Conservation (phyloP, 2,797 vertebrate genomes). For the Thripadectes ignobilis region DNA sequence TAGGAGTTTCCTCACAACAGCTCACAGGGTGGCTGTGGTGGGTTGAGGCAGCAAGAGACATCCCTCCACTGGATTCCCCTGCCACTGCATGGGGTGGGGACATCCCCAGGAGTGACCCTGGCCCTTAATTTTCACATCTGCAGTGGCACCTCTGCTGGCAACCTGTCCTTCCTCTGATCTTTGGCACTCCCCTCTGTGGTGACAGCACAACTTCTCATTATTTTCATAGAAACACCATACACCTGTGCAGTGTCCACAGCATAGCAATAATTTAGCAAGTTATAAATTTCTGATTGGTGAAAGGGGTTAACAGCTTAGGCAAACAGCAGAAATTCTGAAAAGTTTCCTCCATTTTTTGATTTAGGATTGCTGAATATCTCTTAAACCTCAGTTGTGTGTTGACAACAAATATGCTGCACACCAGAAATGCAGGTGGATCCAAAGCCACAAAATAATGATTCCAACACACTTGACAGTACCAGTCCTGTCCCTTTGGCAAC, state of each 20-base stretch:
- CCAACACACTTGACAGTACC: not conserved
- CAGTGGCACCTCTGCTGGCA: not conserved
- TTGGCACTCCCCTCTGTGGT: not conserved
- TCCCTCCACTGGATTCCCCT: not conserved
- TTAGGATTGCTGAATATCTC: not conserved
- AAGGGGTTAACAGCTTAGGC: not conserved
- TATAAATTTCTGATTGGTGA: not conserved
- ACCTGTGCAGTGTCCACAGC: accelerated
- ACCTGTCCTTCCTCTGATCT: not conserved
- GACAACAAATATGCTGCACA: not conserved
- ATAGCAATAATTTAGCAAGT: not conserved
- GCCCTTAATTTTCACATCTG: not conserved
- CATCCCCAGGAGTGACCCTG: not conserved
- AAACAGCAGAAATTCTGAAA: not conserved
- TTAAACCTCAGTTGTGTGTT: not conserved
- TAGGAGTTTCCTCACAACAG: not conserved
- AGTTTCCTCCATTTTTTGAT: not conserved
- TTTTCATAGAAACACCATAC: accelerated
- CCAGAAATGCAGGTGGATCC: not conserved
- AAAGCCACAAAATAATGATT: not conserved
- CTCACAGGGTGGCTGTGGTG: accelerated
- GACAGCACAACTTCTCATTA: not conserved
- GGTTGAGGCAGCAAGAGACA: not conserved
- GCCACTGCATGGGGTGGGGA: too few species aligned
- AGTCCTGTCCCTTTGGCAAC: not conserved